Conservation (phyloP, 2,888 invertebrate species). For the Gortyna flavago region DNA sequence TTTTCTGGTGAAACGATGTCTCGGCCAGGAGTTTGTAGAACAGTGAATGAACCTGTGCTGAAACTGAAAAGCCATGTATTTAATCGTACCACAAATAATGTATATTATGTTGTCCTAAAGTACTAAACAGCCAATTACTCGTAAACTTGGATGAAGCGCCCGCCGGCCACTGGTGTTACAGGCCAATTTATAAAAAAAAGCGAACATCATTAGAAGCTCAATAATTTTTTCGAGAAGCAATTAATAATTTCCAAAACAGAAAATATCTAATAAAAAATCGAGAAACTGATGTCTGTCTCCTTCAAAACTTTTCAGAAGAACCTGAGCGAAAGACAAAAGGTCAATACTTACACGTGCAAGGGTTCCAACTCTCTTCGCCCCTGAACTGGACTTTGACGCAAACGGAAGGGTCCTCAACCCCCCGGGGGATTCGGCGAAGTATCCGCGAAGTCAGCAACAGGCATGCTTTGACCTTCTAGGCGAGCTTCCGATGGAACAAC, state of each 20-base stretch:
- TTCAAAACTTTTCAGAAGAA: neutral
- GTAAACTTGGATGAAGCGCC: neutral
- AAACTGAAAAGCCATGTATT: neutral
- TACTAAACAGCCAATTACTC: neutral
- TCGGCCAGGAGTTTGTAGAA: neutral
- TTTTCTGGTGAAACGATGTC: neutral
- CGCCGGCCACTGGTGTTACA: neutral
- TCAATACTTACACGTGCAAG: constrained; percentile 30
- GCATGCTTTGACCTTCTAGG: constrained; percentile 1
- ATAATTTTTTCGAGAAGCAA: neutral
- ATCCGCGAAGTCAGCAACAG: constrained; percentile 10
- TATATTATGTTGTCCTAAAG: neutral
- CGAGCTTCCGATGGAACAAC: neutral
- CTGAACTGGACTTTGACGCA: constrained; percentile 50
- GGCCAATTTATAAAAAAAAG: neutral
- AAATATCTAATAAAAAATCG: neutral
- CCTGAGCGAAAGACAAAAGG: neutral
- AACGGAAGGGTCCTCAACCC: constrained; percentile 22
- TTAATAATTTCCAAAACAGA: no score
- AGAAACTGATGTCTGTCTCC: neutral
- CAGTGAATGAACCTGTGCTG: neutral
- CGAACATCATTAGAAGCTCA: no score
- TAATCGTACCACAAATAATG: no score
- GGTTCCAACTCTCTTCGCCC: constrained; percentile 16
- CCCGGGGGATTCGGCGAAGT: neutral